These are phyloP conservation scores for Chrysopilus asiliformis DNA, from an alignment of 2,888 invertebrate genomes.

Conservation along the genomic window DNA sequence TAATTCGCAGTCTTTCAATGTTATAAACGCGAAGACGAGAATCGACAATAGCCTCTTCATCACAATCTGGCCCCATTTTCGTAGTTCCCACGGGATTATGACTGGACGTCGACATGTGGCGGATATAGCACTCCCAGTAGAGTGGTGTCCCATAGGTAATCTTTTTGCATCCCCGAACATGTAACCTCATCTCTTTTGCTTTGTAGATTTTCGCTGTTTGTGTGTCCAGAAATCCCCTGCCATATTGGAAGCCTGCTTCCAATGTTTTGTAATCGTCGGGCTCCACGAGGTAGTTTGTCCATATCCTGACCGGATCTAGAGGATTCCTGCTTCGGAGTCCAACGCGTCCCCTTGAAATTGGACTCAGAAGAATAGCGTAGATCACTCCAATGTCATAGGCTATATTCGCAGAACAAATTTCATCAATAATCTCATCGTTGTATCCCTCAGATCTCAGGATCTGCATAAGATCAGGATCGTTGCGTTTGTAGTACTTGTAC, in stretches of 20 bases:
- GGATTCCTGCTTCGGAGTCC: conserved; percentile 49
- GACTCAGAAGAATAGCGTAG: conserved; percentile 33
- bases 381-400: conserved; percentile 24
- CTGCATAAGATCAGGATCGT: conserved; percentile 21
- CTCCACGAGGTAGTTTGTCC: conserved; percentile 47
- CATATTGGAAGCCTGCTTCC: conserved; percentile 31
- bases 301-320: conserved; percentile 48
- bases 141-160: conserved; percentile 24
- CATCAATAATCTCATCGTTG: conserved; percentile 6
- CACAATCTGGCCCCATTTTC: conserved; percentile 43
- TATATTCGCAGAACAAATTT: conserved; percentile 14
- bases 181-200: conserved; percentile 41
- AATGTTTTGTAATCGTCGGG: conserved; percentile 39
- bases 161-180: conserved; percentile 29
- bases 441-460: conserved; percentile 19
- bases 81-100: conserved; percentile 53
- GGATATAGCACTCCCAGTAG: conserved; percentile 41
- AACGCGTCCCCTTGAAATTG: conserved; percentile 41
- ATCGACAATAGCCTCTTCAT: conserved; percentile 37
- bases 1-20: conserved; percentile 38
- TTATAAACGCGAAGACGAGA: conserved; percentile 34
- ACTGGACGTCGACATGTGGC: conserved; percentile 37
- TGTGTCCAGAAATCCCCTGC: conserved; percentile 32
- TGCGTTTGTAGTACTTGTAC: conserved; percentile 28
- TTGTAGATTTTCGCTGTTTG: conserved; percentile 27